Evolutionary conservation across 2,797 vertebrate species (phyloP).

Genomic region (Urocyon cinereoargenteus): DNA sequence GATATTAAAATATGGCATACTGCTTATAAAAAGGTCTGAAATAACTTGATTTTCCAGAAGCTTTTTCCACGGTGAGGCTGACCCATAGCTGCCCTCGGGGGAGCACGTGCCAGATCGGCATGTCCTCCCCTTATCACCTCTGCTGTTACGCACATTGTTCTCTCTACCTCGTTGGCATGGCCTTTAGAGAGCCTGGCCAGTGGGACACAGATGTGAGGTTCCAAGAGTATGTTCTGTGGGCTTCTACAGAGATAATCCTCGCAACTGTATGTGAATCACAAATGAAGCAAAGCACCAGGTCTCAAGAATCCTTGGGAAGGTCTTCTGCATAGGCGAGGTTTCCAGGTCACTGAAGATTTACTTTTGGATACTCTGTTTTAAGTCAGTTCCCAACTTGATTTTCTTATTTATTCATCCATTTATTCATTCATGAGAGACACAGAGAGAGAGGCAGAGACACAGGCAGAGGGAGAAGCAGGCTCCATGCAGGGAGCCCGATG

Average conservation of each 20-base stretch:
- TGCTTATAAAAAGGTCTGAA: background rate
- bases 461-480: no score
- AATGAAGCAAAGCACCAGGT: background rate
- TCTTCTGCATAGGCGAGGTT: background rate
- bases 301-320: background rate
- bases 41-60: background rate
- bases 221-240: background rate
- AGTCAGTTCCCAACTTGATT: background rate
- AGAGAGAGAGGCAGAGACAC: no score
- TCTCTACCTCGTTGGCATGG: background rate
- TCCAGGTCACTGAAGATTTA: background rate
- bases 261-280: background rate
- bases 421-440: no score
- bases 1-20: background rate
- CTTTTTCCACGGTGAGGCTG: background rate
- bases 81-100: background rate
- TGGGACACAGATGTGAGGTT: background rate
- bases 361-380: background rate
- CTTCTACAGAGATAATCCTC: background rate
- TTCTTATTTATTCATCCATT: no score
- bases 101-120: background rate
- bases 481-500: no score
- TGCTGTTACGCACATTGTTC: background rate
- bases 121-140: background rate
- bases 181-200: background rate